Conservation (phyloP, 2,888 invertebrate genomes). For the Zaprionus obscuricornis region DNA sequence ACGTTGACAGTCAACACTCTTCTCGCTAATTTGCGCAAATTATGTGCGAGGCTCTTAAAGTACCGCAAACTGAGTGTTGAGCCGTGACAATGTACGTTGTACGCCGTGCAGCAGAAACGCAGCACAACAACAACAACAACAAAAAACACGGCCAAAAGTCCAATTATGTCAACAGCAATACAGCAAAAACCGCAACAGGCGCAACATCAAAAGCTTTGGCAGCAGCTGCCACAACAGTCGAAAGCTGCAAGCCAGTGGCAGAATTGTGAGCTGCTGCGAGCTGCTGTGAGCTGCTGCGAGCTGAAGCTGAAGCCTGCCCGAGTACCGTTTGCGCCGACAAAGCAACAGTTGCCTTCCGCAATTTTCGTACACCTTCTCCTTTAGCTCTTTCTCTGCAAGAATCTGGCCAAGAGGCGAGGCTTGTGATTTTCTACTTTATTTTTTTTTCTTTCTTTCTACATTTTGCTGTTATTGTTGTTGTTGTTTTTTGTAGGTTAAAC, state of each 20-base stretch:
- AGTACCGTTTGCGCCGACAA: constrained; percentile 32
- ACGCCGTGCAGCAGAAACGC: constrained; percentile 14
- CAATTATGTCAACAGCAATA: constrained; percentile 69
- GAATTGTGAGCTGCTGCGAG: background rate
- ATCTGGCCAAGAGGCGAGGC: constrained; percentile 37
- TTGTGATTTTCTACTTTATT: too few relatives aligned
- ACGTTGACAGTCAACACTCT: too few relatives aligned
- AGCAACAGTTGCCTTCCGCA: constrained; percentile 56
- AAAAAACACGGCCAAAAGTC: constrained; percentile 60
- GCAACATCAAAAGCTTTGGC: constrained; percentile 65
- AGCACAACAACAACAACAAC: constrained; percentile 12
- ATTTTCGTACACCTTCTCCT: too few relatives aligned
- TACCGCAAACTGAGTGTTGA: constrained; percentile 72
- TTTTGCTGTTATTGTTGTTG: too few relatives aligned
- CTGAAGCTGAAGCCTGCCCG: constrained; percentile 22
- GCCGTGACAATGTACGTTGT: constrained; percentile 49
- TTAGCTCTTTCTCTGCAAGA: constrained; percentile 3
- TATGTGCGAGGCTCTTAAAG: constrained; percentile 73
- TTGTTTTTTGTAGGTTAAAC: constrained; percentile 70
- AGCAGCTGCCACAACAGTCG: constrained; percentile 13
- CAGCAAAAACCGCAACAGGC: constrained; percentile 55
- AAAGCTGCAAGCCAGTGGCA: background rate
- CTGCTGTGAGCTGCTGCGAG: background rate
- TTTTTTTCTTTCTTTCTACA: constrained; percentile 17
- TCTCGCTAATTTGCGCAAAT: constrained; percentile 77